Base-by-base conservation (phyloP, 2,888 invertebrate genomes). In the Homarus gammarus region DNA sequence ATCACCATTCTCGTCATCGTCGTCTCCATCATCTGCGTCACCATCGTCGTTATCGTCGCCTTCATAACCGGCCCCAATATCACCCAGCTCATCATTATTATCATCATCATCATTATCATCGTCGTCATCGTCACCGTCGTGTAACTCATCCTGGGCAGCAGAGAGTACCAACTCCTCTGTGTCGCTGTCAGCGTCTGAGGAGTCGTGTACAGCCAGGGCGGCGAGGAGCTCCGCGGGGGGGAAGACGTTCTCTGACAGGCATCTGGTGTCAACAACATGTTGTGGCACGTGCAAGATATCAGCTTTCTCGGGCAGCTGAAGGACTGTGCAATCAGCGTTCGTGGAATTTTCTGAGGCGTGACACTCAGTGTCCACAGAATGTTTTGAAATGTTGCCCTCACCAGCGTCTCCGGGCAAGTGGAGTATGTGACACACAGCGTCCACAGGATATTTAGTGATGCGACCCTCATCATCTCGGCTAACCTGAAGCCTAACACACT, bases 131-230 rank as follows among this genome's bases (percentile, higher is more conserved):
- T 81, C 56, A n/a, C 31, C 79, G 79, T 27, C 79, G 18, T 27
- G 33, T n/a, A 36, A 10, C 15, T 79, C 33, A 79, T 56, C 36
- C 64, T 27, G n/a, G 64, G n/a, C 64, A 12, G 64, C n/a, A n/a
- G n/a, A n/a, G n/a, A n/a, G n/a, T n/a, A n/a, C n/a, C 73, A 38
- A 31, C 72, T 8, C 38, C 18, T 40, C 36, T 6, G 12, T 38
- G 15, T 68, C 82, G 44, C 40, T 82, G 82, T 82, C 82, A 18
- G 33, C 64, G 40, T 82, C 82, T 0, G 36, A 22, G 33, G 44
- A 15, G 51, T 64, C 68, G 18, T 12, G 40, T n/a, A 82, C 18
- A 27, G 31, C 68, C 64, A 40, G 82, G 18, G 40, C 44, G 8
- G 40, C 31, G 22, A 82, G 40, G 27, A 82, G 68, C 33, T 82